A percentile compares a stretch with the other conserved stretches of the same genome.
Evolutionary conservation across 2,797 vertebrate species (phyloP).

Genomic region (Crocodylus rhombifer): DNA sequence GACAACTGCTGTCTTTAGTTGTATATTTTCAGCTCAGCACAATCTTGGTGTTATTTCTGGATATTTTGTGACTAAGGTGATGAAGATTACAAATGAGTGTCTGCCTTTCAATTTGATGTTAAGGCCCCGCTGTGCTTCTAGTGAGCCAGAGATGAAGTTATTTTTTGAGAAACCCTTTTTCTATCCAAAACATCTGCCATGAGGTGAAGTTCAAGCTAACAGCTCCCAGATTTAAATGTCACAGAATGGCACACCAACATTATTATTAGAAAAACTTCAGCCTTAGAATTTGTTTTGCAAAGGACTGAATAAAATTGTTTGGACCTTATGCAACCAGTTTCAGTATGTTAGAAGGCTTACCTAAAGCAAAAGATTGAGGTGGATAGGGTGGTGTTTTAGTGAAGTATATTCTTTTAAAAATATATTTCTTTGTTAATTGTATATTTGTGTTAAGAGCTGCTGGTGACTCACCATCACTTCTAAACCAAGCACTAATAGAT

Average conservation of each 20-base stretch:
- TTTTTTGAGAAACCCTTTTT: neutral
- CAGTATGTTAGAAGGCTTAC: neutral
- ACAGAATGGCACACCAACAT: neutral
- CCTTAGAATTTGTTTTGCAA: neutral
- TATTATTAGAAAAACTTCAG: neutral
- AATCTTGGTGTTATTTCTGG: neutral
- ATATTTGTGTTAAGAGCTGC: fast-evolving
- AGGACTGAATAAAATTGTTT: neutral
- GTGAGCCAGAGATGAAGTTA: neutral
- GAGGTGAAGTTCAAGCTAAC: neutral
- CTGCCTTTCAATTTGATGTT: neutral
- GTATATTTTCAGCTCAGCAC: neutral
- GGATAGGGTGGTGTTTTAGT: too few species aligned
- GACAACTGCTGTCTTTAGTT: fast-evolving
- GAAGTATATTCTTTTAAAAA: neutral
- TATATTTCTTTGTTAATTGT: neutral
- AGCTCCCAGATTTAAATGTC: neutral
- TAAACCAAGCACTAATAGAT: neutral
- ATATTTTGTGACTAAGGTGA: neutral
- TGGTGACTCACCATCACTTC: fast-evolving
- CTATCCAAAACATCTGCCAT: too few species aligned
- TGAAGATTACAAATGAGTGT: neutral
- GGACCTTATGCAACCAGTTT: neutral
- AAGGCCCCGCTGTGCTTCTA: neutral
- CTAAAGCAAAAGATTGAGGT: fast-evolving